Conservation (phyloP, 2,888 invertebrate species). For the Osedax fenrisi region DNA sequence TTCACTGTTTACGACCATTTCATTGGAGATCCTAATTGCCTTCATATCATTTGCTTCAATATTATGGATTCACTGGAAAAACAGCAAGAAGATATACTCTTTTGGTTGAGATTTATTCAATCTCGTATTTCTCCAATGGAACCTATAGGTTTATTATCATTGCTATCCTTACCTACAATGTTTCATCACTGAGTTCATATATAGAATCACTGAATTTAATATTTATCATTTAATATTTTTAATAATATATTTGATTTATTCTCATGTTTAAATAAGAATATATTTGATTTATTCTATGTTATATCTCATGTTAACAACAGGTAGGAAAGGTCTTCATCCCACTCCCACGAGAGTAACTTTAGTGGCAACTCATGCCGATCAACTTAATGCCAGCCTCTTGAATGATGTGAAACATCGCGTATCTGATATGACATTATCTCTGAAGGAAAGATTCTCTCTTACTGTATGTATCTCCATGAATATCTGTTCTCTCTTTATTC, state of each 20-base stretch:
- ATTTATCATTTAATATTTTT: neutral
- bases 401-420: conserved; percentile 36
- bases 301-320: too few species aligned
- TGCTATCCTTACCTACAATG: neutral
- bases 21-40: conserved; percentile 57
- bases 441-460: neutral
- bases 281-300: too few species aligned
- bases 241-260: conserved; percentile 3
- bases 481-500: neutral
- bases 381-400: conserved; percentile 30
- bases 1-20: conserved; percentile 61
- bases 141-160: conserved; percentile 41
- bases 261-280: too few species aligned
- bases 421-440: neutral
- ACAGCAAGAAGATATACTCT: conserved; percentile 54
- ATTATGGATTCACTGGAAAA: conserved; percentile 59
- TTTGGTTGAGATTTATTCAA: conserved; percentile 66
- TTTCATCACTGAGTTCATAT: neutral
- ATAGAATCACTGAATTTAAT: neutral
- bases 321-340: conserved; percentile 56
- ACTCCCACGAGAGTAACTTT: conserved; percentile 55
- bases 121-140: conserved; percentile 58
- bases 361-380: conserved; percentile 59
- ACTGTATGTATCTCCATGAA: neutral
- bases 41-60: conserved; percentile 61